A percentile compares a stretch with the other conserved stretches of the same genome.
Conservation (phyloP, 2,888 invertebrate species). For the Ornithoptera alexandrae region DNA sequence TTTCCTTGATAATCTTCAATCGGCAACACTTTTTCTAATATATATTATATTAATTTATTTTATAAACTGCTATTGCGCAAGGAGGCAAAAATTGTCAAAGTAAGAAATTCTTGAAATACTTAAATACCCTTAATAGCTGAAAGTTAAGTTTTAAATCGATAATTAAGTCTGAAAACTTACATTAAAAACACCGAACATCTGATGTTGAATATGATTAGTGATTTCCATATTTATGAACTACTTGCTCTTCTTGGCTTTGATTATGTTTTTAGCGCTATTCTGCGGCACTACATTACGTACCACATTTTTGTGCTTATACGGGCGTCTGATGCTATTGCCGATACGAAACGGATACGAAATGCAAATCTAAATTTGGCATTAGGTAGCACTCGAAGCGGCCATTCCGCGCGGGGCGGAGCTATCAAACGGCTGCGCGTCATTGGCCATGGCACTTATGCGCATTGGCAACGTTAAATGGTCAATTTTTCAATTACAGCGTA, state of each 20-base stretch:
- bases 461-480: conserved; percentile 44
- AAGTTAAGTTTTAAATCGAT: no score
- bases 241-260: neutral
- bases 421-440: conserved; percentile 57
- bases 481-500: neutral
- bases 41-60: no score
- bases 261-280: neutral
- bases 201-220: neutral
- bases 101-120: no score
- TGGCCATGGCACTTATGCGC: conserved; percentile 64
- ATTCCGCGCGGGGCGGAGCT: conserved; percentile 70
- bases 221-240: neutral
- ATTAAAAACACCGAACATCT: neutral
- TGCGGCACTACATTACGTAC: neutral
- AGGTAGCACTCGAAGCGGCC: conserved; percentile 66
- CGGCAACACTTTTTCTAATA: no score
- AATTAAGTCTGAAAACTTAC: neutral
- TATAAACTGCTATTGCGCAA: no score
- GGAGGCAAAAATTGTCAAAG: no score
- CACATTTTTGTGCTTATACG: neutral
- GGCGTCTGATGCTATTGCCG: neutral
- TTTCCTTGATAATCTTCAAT: no score
- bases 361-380: conserved; percentile 71
- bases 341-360: conserved; percentile 40
- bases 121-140: no score